Conservation (phyloP, 2,113 vertebrate species). For the Gnathonemus echidnorhynchus region DNA sequence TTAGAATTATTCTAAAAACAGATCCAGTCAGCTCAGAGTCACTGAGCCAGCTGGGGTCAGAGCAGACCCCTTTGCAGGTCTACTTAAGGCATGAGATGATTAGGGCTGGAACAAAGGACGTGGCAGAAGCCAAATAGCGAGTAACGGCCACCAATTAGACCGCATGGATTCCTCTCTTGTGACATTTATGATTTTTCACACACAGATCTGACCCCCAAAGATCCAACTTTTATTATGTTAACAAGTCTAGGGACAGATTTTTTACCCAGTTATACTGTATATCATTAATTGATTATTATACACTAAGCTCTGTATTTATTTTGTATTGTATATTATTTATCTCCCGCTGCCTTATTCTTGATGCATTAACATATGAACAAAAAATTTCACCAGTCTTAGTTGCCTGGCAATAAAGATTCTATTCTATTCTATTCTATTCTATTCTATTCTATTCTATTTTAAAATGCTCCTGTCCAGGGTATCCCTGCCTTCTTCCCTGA, state of each 20-base stretch:
- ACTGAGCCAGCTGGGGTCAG: background rate
- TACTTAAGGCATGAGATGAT: constrained; percentile 6
- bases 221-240: background rate
- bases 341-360: background rate
- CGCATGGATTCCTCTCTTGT: background rate
- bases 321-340: background rate
- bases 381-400: background rate
- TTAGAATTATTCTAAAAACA: constrained; percentile 13
- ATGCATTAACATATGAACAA: background rate
- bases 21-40: background rate
- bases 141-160: background rate
- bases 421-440: background rate
- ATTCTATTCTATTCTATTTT: background rate
- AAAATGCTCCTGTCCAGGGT: background rate
- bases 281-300: background rate
- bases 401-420: background rate
- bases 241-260: background rate
- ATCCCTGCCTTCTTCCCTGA: background rate
- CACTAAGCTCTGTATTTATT: background rate
- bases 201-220: background rate
- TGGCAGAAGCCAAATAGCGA: background rate
- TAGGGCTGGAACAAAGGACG: background rate
- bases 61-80: background rate
- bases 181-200: background rate
- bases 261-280: background rate